Evolutionary conservation across 2,113 vertebrate genomes (phyloP).

Genomic region (Oryctolagus cuniculus): DNA sequence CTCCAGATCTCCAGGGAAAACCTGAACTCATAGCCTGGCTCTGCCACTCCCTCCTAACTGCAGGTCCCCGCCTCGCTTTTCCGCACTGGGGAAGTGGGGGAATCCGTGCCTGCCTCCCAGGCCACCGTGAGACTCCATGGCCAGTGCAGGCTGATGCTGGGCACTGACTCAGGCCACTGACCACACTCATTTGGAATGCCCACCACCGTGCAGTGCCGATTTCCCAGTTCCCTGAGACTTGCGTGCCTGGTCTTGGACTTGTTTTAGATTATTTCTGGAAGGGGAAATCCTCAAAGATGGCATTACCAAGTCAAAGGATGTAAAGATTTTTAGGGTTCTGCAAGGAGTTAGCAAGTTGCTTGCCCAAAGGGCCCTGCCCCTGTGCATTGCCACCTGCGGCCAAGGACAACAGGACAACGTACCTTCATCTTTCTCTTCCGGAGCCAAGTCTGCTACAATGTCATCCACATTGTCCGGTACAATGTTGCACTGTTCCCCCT

Average conservation of each 20-base stretch:
- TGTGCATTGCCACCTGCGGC: neutral
- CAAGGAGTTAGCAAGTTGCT: neutral
- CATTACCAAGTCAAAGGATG: neutral
- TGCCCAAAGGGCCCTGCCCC: neutral
- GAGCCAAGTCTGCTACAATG: constrained; percentile 97
- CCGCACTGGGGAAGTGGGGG: neutral
- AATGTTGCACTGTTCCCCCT: constrained; percentile 99
- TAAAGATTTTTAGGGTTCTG: neutral
- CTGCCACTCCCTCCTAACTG: neutral
- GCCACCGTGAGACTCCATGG: neutral
- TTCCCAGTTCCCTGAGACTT: neutral
- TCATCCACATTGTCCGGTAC: constrained; percentile 98
- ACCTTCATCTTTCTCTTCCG: constrained; percentile 99
- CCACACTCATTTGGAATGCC: neutral
- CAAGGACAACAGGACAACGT: neutral
- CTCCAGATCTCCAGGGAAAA: neutral
- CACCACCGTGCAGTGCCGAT: too few relatives aligned
- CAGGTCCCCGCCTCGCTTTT: neutral
- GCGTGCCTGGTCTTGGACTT: neutral
- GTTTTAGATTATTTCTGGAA: neutral
- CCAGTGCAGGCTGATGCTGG: neutral
- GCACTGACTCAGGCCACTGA: neutral
- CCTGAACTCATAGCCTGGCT: neutral
- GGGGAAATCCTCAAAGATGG: neutral
- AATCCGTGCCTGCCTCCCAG: neutral